Evolutionary conservation across 2,888 invertebrate genomes (phyloP).

Genomic region (Pachycephus smyrnensis): DNA sequence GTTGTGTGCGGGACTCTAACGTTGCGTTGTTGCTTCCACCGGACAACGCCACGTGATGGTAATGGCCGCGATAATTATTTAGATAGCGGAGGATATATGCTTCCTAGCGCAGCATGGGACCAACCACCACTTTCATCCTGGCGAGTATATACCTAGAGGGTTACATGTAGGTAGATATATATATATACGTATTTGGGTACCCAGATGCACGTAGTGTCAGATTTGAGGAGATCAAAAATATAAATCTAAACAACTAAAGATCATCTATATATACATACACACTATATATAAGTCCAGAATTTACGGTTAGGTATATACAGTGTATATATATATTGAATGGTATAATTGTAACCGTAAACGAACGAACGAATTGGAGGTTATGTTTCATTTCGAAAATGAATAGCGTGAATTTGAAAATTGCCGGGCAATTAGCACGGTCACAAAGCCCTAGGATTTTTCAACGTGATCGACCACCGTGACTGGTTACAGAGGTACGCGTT

Average conservation of each 20-base stretch:
- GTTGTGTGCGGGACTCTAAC: slow-evolving; percentile 36
- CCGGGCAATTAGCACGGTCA: neutral
- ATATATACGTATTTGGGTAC: neutral
- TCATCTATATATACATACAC: too few relatives aligned
- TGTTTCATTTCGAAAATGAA: neutral
- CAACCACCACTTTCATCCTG: slow-evolving; percentile 47
- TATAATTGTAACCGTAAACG: too few relatives aligned
- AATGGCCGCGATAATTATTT: slow-evolving; percentile 63
- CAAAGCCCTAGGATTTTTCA: neutral
- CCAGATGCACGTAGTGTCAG: neutral
- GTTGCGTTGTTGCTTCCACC: slow-evolving; percentile 51
- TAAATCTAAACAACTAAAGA: too few relatives aligned
- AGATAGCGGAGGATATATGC: slow-evolving; percentile 62
- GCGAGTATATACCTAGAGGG: slow-evolving; percentile 14
- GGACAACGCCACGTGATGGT: slow-evolving; percentile 61
- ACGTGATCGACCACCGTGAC: neutral
- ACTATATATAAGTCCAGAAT: too few relatives aligned
- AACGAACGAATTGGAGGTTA: neutral
- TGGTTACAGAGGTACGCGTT: neutral
- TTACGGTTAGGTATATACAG: too few relatives aligned
- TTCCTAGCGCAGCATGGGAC: slow-evolving; percentile 61
- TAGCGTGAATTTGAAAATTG: neutral
- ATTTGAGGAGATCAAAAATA: neutral
- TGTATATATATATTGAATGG: too few relatives aligned
- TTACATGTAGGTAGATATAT: slow-evolving; percentile 21